These are phyloP conservation scores for Aricia artaxerxes DNA, from an alignment of 2,888 invertebrate species.

Conservation along the genomic window DNA sequence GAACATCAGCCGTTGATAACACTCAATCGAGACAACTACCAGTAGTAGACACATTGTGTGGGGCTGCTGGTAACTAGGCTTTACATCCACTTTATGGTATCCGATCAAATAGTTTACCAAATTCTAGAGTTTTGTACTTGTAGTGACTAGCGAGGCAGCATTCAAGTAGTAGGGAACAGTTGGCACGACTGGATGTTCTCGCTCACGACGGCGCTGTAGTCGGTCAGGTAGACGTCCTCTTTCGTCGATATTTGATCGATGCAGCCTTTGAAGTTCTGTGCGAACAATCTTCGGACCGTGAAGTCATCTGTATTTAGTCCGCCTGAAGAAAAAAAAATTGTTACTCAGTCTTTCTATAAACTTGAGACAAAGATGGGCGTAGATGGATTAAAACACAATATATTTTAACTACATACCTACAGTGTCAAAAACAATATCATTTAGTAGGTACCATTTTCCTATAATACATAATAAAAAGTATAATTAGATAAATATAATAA, in stretches of 20 bases:
- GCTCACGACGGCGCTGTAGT: constrained; percentile 66
- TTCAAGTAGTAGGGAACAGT: constrained; percentile 61
- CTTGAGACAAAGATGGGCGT: no score
- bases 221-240: constrained; percentile 53
- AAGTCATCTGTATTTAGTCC: constrained; percentile 74
- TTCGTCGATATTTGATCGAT: constrained; percentile 78
- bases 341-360: neutral
- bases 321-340: constrained; percentile 56
- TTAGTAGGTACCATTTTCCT: no score
- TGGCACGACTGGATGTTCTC: constrained; percentile 74
- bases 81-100: neutral
- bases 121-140: neutral
- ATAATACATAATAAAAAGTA: neutral
- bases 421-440: no score
- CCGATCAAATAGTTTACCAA: neutral
- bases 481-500: neutral
- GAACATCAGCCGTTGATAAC: neutral
- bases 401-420: no score
- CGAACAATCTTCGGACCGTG: constrained; percentile 71
- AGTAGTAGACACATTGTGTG: neutral
- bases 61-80: neutral
- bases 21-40: neutral
- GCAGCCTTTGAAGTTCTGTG: constrained; percentile 81
- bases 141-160: neutral
- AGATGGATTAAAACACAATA: no score